A percentile compares a stretch with the other conserved stretches of the same genome.
Conservation (phyloP, 2,113 vertebrate genomes). For the Oncorhynchus kisutch region DNA sequence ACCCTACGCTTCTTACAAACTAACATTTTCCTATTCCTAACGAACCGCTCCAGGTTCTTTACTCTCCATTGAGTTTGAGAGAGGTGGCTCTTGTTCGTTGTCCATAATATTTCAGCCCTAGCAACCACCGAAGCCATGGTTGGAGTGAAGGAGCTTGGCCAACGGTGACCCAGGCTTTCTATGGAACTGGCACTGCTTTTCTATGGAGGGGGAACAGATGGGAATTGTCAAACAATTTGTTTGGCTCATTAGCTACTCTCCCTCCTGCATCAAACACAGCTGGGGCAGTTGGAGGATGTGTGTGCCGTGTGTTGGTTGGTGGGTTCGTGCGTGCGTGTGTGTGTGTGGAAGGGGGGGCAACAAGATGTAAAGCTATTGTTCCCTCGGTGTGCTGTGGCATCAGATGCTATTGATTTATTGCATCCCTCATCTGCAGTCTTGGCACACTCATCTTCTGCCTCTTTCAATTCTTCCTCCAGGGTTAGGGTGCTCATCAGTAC, state of each 20-base stretch:
- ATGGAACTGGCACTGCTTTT: conserved; percentile 11
- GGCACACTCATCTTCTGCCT: conserved; percentile 14
- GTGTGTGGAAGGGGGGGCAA: background rate
- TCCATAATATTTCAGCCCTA: conserved; percentile 19
- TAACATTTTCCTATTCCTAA: too few species aligned
- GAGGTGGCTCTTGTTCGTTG: background rate
- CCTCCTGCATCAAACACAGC: background rate
- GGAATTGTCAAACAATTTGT: conserved; percentile 30
- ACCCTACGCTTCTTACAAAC: background rate
- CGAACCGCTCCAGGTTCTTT: background rate
- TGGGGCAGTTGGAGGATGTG: background rate
- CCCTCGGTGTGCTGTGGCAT: conserved; percentile 14
- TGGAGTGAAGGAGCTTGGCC: conserved; percentile 17
- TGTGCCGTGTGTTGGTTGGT: background rate
- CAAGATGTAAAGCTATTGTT: conserved; percentile 26
- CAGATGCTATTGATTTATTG: conserved; percentile 26
- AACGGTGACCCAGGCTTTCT: conserved; percentile 20
- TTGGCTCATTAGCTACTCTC: conserved; percentile 9
- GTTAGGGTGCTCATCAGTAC: conserved; percentile 19
- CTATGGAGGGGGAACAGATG: conserved; percentile 40
- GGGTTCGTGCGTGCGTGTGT: background rate
- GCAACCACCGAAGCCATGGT: background rate
- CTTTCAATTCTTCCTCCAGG: conserved; percentile 8
- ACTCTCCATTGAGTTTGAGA: background rate
- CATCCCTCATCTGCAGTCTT: background rate